Conservation (phyloP, 2,888 invertebrate genomes). For the Monopis laevigella region DNA sequence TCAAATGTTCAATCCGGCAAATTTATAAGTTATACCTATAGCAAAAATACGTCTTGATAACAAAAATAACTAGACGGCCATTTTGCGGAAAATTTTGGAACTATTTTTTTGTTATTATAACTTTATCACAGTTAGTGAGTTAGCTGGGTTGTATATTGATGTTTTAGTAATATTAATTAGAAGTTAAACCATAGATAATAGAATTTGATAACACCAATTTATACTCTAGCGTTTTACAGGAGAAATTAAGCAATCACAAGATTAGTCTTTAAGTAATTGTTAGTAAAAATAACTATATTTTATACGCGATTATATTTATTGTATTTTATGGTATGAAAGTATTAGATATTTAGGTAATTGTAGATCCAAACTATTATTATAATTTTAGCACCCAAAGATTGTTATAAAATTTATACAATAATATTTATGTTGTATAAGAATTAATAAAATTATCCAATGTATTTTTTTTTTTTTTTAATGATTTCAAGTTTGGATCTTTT, state of each 20-base stretch:
- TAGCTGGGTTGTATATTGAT: too few species aligned
- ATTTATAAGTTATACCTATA: too few species aligned
- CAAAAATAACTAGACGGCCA: too few species aligned
- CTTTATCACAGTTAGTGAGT: too few species aligned
- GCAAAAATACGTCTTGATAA: too few species aligned
- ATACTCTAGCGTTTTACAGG: neutral
- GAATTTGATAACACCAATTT: too few species aligned
- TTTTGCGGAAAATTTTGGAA: too few species aligned
- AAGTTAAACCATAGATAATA: too few species aligned
- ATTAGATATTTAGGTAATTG: neutral
- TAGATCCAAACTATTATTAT: conserved; percentile 47
- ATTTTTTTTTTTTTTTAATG: conserved; percentile 27
- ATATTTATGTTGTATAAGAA: conserved; percentile 66
- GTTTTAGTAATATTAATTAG: too few species aligned
- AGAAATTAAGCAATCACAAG: too few species aligned
- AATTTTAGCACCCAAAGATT: conserved; percentile 61
- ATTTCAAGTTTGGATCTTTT: conserved; percentile 38
- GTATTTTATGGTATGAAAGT: neutral
- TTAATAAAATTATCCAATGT: conserved; percentile 30
- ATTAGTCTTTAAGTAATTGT: conserved; percentile 1
- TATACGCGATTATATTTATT: conserved; percentile 1
- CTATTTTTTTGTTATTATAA: too few species aligned
- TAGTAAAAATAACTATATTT: neutral
- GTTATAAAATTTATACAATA: conserved; percentile 63
- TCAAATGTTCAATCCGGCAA: too few species aligned